Base-by-base conservation (phyloP, 35 echinoderm and acorn worm species). In the Apostichopus californicus region DNA sequence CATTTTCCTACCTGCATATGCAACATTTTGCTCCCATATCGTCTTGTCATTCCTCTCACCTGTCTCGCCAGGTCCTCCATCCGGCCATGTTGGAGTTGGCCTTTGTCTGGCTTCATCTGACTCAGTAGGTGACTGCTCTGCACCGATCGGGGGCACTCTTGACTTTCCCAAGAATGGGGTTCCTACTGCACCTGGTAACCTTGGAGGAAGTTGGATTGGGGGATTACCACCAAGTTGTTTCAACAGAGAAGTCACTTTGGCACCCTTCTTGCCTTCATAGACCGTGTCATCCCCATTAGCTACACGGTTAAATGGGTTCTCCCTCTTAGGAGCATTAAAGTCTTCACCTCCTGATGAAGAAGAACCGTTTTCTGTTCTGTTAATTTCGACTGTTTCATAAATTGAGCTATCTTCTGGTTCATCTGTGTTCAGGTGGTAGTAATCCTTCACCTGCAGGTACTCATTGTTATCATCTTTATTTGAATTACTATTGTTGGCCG, bases 71-170 rank as follows among this genome's bases (percentile, higher is more conserved):
- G 34, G 5, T 71, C 86, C 66, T 89, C 86, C 86, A 72, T 89
- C 86, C 9, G 86, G 86, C 86, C 86, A 89, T 9, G 86, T 89
- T 46, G 86, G 86, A 46, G 71, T 89, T 52, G 86, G 86, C 34
- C 86, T 68, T 57, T 89, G 86, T 21, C 68, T 68, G 17, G 86
- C 86, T 73, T 89, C 86, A 18, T 89, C 86, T 8, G 86, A 89
- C 21, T 89, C 86, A 8, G 86, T 89, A 20, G 86, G 86, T 18
- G 86, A 89, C 63, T 89, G 86, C 61, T 89, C 86, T 9, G 86
- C 86, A 18, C 86, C 86, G 54, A 89, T 89, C 17, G 86, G 86
- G 8, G 86, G 86, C 21, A 89, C 86, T 55, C 86, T 89, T 71
- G 86, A 89, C 68, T 73, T 68, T 89, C 86, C 86, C 63, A 89